Conservation (phyloP, 2,113 vertebrate genomes). For the Alexandromys fortis region DNA sequence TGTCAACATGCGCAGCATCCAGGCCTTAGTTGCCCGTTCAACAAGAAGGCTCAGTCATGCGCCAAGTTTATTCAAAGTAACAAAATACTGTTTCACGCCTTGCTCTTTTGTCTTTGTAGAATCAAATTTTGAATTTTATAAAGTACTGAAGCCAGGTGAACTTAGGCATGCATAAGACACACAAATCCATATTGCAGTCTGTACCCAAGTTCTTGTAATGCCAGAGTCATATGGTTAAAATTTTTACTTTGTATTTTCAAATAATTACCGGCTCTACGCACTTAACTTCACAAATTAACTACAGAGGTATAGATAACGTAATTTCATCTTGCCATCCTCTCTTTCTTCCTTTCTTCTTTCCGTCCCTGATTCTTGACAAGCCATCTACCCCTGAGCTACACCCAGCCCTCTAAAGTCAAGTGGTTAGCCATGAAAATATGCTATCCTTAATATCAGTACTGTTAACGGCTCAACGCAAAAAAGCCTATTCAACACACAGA, state of each 20-base stretch:
- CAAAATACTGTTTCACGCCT: background rate
- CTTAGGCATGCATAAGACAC: background rate
- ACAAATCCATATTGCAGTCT: background rate
- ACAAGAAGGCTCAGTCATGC: background rate
- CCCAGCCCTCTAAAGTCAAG: background rate
- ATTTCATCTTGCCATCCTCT: background rate
- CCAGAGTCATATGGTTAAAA: background rate
- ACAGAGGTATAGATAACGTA: background rate
- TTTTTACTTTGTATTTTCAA: slow-evolving; percentile 9
- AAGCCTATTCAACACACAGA: background rate
- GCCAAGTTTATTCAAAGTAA: background rate
- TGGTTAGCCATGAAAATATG: slow-evolving; percentile 9
- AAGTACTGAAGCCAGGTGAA: background rate
- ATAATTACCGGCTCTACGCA: background rate
- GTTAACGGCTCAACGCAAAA: background rate
- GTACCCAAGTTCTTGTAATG: background rate
- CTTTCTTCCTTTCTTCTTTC: background rate
- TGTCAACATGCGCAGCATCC: background rate
- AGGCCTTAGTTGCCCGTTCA: background rate
- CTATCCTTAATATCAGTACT: background rate
- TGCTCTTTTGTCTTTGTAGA: background rate
- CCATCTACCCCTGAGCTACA: no score
- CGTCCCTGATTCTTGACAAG: background rate
- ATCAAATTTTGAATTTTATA: background rate
- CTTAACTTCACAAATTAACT: slow-evolving; percentile 41